Conservation (phyloP, 2,888 invertebrate genomes). For the Drymonia ruficornis region DNA sequence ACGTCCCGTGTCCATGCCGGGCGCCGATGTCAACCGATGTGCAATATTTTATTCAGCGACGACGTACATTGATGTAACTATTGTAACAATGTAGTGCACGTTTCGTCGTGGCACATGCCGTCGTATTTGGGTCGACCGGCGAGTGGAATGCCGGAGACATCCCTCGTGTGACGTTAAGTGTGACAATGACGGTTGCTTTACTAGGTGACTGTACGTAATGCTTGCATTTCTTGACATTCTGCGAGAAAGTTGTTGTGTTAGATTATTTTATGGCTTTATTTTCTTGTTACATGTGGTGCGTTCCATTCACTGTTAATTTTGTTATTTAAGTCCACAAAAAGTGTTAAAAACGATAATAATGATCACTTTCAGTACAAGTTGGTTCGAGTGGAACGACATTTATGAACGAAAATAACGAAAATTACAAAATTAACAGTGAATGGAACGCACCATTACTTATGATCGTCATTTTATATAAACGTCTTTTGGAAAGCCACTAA, state of each 20-base stretch:
- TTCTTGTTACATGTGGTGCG: too few species aligned
- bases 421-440: too few species aligned
- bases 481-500: too few species aligned
- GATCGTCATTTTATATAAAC: too few species aligned
- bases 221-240: neutral
- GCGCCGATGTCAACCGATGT: neutral
- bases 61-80: neutral
- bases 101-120: neutral
- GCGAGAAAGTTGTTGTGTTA: neutral
- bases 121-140: conserved; percentile 1
- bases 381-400: too few species aligned
- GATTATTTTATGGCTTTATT: too few species aligned
- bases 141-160: neutral
- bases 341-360: too few species aligned
- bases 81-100: neutral
- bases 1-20: neutral
- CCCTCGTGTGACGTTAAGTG: neutral
- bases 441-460: too few species aligned
- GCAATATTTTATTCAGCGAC: conserved; percentile 7
- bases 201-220: neutral
- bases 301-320: too few species aligned
- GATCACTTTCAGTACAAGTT: too few species aligned
- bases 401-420: too few species aligned
- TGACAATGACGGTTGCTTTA: conserved; percentile 4
- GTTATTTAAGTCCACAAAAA: too few species aligned